Conservation (phyloP, 2,113 vertebrate species). For the Suncus etruscus region DNA sequence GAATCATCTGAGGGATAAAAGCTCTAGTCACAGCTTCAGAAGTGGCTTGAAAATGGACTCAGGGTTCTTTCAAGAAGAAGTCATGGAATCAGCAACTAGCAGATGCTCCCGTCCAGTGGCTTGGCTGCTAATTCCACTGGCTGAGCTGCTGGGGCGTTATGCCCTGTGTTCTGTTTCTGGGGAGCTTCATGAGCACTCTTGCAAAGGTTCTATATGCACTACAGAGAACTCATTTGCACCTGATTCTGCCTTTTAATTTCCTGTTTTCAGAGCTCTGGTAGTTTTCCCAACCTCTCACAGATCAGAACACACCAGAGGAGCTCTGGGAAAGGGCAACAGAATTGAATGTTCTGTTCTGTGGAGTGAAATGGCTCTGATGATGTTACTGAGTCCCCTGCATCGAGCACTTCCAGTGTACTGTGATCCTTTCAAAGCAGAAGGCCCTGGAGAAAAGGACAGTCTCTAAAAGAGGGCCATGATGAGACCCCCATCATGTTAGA, state of each 20-base stretch:
- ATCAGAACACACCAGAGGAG: not conserved
- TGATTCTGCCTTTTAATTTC: not conserved
- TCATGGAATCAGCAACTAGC: not conserved
- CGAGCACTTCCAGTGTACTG: not conserved
- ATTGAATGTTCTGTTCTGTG: not conserved
- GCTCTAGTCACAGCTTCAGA: slow-evolving; percentile 27
- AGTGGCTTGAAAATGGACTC: not conserved
- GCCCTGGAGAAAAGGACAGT: not conserved
- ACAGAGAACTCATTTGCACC: not conserved
- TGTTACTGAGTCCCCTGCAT: not conserved
- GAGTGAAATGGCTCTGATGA: not conserved
- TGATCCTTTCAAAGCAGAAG: not conserved
- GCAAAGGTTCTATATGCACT: not conserved
- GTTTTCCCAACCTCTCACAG: not conserved
- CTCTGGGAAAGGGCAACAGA: slow-evolving; percentile 2
- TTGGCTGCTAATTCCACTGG: not conserved
- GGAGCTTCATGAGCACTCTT: not conserved
- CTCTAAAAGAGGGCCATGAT: fast-evolving
- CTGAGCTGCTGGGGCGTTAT: fast-evolving
- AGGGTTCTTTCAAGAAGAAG: not conserved
- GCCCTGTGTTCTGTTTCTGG: not conserved
- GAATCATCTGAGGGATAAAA: not conserved
- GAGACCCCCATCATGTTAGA: not conserved
- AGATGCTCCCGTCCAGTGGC: not conserved
- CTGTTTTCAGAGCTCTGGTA: not conserved